Evolutionary conservation across 1,140 invertebrate genomes (phyloP), one percentile per base, ranked within the genome.

Genomic region (Diuraphis noxia): DNA sequence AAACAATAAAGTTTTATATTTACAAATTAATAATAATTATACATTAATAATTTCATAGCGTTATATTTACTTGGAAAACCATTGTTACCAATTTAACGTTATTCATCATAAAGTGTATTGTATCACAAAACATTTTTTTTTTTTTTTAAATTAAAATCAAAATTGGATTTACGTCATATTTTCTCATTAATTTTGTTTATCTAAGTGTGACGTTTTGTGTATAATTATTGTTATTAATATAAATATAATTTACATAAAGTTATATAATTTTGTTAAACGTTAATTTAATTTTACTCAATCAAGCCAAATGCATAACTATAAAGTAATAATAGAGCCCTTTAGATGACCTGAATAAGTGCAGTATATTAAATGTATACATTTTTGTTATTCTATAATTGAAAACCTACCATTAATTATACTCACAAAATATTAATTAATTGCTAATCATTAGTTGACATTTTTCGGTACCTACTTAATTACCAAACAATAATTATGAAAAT

Each of bases 171-270:
- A 56, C 34, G 43, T 87, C 46, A 87, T 87, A 56, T 87, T 87
- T 87, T 38, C 36, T 52, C 41, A 87, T 87, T 87, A 56, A 87
- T 56, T 87, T 87, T 38, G 34, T 52, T 52, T 52, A 87, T 87
- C 36, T 38, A 9, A 56, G 10, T 87, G 49, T 87, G 52, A 87
- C 25, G 52, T 87, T 23, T 52, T 38, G 34, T 36, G 6, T 38
- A 36, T 56, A 56, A 10, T 25, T n/a, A 19, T 46, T 34, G n/a
- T 49, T 49, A 49, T 86, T 23, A 38, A 86, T 86, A 86, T 86
- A 52, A 85, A 52, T 86, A 84, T 43, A 43, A 46, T 43, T 84
- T 43, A 84, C 30, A 10, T 84, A 6, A 43, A 84, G 17, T 84
- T 84, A 85, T 34, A 85, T 85, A 34, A 85, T 41, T 84, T 84